These are phyloP conservation scores for Slavum lentiscoides DNA, from an alignment of 2,888 invertebrate genomes.

Conservation along the genomic window DNA sequence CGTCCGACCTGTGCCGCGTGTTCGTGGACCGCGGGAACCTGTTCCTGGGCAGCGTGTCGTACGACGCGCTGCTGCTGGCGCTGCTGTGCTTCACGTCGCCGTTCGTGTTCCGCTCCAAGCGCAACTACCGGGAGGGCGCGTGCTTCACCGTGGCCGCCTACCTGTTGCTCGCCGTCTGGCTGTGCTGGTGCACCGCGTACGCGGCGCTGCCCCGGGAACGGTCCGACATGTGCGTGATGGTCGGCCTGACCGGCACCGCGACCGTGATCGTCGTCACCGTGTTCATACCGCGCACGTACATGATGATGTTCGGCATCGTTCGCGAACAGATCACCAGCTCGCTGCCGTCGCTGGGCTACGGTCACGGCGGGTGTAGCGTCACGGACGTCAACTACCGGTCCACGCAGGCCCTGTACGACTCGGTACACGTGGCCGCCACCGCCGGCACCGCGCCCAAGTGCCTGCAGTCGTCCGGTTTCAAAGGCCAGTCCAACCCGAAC, in stretches of 20 bases:
- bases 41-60: slow-evolving; percentile 65
- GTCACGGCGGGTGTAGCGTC: slow-evolving; percentile 53
- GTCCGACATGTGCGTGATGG: slow-evolving; percentile 65
- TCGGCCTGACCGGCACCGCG: slow-evolving; percentile 68
- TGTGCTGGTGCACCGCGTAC: slow-evolving; percentile 65
- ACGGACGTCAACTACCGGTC: slow-evolving; percentile 59
- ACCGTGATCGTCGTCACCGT: slow-evolving; percentile 68
- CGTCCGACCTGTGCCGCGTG: slow-evolving; percentile 61
- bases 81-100: slow-evolving; percentile 66
- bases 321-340: slow-evolving; percentile 63
- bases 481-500: slow-evolving; percentile 56
- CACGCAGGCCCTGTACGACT: slow-evolving; percentile 58
- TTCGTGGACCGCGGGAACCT: slow-evolving; percentile 62
- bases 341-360: slow-evolving; percentile 57
- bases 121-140: slow-evolving; percentile 71
- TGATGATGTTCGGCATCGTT: slow-evolving; percentile 69
- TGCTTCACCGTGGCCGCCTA: slow-evolving; percentile 63
- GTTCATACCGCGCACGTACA: slow-evolving; percentile 72
- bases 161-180: slow-evolving; percentile 66
- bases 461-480: slow-evolving; percentile 38
- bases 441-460: slow-evolving; percentile 51
- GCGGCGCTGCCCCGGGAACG: slow-evolving; percentile 58
- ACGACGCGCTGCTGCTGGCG: slow-evolving; percentile 67
- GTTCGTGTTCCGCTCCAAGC: slow-evolving; percentile 67
- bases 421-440: slow-evolving; percentile 55